Percentiles rank a stretch among this genome's conserved stretches.
Conservation (phyloP, 2,113 vertebrate species). For the Macrotus californicus region DNA sequence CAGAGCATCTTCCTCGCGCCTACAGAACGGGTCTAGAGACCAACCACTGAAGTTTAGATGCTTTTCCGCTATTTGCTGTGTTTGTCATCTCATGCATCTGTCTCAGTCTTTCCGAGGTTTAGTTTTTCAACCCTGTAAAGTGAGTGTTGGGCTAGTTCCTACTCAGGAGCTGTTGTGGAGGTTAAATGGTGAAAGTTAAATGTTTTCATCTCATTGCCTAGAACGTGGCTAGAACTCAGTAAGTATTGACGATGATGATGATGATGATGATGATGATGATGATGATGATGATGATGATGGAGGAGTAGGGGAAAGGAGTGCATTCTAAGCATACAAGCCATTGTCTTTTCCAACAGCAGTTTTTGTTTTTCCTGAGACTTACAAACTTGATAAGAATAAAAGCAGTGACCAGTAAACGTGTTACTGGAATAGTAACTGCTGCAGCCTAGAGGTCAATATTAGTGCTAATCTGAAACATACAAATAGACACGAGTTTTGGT, state of each 20-base stretch:
- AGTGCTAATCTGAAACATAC: background rate
- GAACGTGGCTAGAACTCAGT: background rate
- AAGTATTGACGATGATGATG: background rate
- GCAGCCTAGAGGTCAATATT: background rate
- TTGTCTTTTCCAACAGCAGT: background rate
- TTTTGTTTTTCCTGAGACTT: constrained; percentile 2
- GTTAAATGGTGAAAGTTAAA: background rate
- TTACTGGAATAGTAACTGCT: background rate
- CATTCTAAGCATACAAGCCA: background rate
- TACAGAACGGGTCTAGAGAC: background rate
- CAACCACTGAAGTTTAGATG: background rate
- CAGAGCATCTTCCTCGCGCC: background rate
- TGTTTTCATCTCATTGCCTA: background rate
- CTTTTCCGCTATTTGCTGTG: background rate
- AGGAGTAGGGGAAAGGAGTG: background rate
- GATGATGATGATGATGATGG: background rate
- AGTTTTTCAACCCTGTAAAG: background rate
- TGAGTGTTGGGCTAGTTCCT: background rate
- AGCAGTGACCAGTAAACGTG: background rate
- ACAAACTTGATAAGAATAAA: background rate
- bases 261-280: background rate
- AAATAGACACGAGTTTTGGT: background rate
- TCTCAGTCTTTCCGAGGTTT: background rate
- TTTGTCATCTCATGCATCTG: background rate
- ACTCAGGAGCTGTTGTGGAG: background rate